phyloP scores from a whole-genome alignment of 2,888 invertebrate genomes.

The Stomorhina lunata region DNA sequence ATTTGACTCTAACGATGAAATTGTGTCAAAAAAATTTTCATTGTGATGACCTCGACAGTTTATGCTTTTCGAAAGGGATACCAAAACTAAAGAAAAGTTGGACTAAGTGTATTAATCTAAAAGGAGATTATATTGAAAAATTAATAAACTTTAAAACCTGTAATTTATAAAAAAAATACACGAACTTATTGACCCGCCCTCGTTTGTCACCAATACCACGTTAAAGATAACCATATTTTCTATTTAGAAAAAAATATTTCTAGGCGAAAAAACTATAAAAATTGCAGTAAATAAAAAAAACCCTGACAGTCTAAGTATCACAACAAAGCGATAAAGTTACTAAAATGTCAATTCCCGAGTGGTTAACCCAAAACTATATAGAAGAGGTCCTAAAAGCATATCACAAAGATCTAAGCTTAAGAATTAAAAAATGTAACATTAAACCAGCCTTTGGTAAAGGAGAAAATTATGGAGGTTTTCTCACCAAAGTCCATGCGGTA shows the following conservation, averaged over 20 bases:
- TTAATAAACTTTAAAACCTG: neutral
- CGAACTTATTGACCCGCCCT: neutral
- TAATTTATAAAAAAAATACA: neutral
- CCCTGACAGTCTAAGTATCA: slow-evolving; percentile 14
- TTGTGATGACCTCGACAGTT: neutral
- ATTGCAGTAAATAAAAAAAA: neutral
- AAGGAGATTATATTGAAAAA: too few species aligned
- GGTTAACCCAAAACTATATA: slow-evolving; percentile 75
- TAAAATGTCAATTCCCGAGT: slow-evolving; percentile 71
- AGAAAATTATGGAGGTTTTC: slow-evolving; percentile 76
- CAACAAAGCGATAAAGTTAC: neutral
- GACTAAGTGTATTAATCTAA: too few species aligned
- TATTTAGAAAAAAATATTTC: neutral
- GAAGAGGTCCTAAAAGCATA: slow-evolving; percentile 69
- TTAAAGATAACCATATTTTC: neutral
- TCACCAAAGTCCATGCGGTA: slow-evolving; percentile 70
- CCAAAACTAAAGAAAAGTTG: too few species aligned
- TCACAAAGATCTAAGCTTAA: slow-evolving; percentile 70
- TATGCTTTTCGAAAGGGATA: too few species aligned
- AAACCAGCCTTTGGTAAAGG: slow-evolving; percentile 75
- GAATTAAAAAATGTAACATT: slow-evolving; percentile 67
- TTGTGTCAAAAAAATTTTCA: too few species aligned
- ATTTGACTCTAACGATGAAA: too few species aligned
- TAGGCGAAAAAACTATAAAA: slow-evolving; percentile 17
- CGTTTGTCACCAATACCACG: neutral